phyloP scores from a whole-genome alignment of 2,113 vertebrate species.

The Plecturocebus donacophilus region DNA sequence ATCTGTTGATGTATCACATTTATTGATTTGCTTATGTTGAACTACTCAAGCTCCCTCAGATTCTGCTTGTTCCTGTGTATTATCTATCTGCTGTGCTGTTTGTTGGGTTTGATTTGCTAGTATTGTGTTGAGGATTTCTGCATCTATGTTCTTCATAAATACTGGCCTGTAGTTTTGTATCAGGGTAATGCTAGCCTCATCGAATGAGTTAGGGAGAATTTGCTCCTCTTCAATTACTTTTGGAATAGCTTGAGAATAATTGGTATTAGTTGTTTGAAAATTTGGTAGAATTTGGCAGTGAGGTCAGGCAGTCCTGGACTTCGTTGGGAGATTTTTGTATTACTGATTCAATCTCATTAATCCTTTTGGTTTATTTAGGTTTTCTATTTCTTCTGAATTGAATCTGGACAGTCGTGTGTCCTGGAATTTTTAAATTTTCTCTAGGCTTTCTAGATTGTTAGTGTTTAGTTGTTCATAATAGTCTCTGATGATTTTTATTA shows the following conservation, averaged over 20 bases:
- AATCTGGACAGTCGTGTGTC: not conserved
- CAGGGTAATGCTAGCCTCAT: not conserved
- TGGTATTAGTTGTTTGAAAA: not conserved
- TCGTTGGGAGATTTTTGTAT: not conserved
- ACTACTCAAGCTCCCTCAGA: not conserved
- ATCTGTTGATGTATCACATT: not conserved
- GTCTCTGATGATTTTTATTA: not conserved
- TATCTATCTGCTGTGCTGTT: not conserved
- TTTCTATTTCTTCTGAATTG: not conserved
- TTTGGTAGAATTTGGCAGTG: not conserved
- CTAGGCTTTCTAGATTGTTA: not conserved
- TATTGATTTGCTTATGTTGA: not conserved
- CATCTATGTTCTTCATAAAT: not conserved
- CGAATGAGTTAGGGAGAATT: not conserved
- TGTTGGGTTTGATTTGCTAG: not conserved
- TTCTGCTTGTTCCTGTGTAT: not conserved
- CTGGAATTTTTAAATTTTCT: not conserved
- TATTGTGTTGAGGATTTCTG: not conserved
- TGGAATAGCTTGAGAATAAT: not conserved
- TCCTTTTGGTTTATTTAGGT: not conserved
- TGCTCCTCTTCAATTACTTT: not conserved
- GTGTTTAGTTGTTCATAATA: not conserved
- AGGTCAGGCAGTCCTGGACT: not conserved
- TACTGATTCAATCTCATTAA: not conserved
- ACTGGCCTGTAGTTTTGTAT: not conserved